These are phyloP conservation scores for Apamea anceps DNA, from an alignment of 2,888 invertebrate genomes.

Conservation along the genomic window DNA sequence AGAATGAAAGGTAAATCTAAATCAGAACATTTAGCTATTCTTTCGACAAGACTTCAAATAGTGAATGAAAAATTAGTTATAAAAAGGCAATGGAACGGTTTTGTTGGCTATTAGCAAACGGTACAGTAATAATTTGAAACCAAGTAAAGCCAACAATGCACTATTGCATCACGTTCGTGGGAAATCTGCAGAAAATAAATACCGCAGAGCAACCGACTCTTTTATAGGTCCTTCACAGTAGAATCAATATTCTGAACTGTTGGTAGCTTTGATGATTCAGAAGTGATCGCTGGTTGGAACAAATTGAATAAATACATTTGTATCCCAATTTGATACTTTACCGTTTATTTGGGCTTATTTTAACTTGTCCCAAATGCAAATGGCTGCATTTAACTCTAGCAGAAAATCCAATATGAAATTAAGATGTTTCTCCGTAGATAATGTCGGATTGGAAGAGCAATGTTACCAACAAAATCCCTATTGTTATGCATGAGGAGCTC, in stretches of 20 bases:
- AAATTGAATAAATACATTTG: conserved; percentile 22
- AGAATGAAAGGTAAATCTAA: not conserved
- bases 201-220: conserved; percentile 17
- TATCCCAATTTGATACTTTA: conserved; percentile 10
- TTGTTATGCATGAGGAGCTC: conserved; percentile 62
- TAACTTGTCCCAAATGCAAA: conserved; percentile 20
- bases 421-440: conserved; percentile 31
- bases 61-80: not conserved
- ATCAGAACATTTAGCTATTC: conserved; percentile 7
- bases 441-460: conserved; percentile 44
- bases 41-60: not conserved
- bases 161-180: conserved; percentile 55
- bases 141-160: conserved; percentile 44
- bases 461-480: conserved; percentile 53
- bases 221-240: conserved; percentile 33
- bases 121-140: conserved; percentile 35
- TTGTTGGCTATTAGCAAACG: conserved; percentile 31
- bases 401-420: conserved; percentile 22
- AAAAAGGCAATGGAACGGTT: conserved; percentile 19
- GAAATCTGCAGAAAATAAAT: conserved; percentile 48
- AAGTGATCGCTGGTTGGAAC: conserved; percentile 11
- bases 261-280: conserved; percentile 23
- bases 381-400: conserved; percentile 5
- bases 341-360: conserved; percentile 8
- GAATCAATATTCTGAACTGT: conserved; percentile 42